Percentiles rank a stretch among this genome's conserved stretches.
These are phyloP conservation scores for Argyresthia goedartella DNA, from an alignment of 2,888 invertebrate species.

Conservation along the genomic window DNA sequence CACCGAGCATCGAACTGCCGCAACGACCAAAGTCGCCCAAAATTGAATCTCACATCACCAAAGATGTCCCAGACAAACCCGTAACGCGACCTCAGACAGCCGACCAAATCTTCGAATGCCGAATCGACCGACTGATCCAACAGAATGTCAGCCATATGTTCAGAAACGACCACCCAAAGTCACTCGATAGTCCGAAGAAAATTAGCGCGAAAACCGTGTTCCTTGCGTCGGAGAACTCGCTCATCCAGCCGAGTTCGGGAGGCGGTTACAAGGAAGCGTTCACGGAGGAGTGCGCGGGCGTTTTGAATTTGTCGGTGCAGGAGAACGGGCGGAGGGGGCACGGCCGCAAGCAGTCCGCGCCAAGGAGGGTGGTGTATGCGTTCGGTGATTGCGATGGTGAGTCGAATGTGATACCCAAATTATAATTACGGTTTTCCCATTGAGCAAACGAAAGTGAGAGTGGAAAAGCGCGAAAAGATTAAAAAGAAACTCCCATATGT, in stretches of 20 bases:
- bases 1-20: conserved; percentile 26
- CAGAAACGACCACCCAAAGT: conserved; percentile 23
- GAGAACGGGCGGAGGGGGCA: conserved; percentile 43
- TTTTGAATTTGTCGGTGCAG: conserved; percentile 52
- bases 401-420: too few relatives aligned
- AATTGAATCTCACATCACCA: too few relatives aligned
- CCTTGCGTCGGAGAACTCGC: conserved; percentile 18
- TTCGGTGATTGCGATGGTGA: conserved; percentile 39
- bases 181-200: conserved; percentile 25
- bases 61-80: too few relatives aligned
- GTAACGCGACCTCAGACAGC: not conserved
- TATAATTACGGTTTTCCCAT: too few relatives aligned
- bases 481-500: too few relatives aligned
- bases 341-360: conserved; percentile 55
- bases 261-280: conserved; percentile 26
- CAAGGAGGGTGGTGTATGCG: conserved; percentile 41
- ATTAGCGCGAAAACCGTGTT: conserved; percentile 56
- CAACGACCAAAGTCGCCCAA: too few relatives aligned
- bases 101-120: conserved; percentile 40
- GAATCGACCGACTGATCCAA: conserved; percentile 52
- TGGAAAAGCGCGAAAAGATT: too few relatives aligned
- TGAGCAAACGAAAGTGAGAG: too few relatives aligned
- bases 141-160: conserved; percentile 56
- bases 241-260: conserved; percentile 11
- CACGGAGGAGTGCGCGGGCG: conserved; percentile 22